Percentiles rank a stretch among this genome's conserved stretches.
These are phyloP conservation scores for Phalacrocorax carbo DNA, from an alignment of 2,113 vertebrate species.

Conservation along the genomic window DNA sequence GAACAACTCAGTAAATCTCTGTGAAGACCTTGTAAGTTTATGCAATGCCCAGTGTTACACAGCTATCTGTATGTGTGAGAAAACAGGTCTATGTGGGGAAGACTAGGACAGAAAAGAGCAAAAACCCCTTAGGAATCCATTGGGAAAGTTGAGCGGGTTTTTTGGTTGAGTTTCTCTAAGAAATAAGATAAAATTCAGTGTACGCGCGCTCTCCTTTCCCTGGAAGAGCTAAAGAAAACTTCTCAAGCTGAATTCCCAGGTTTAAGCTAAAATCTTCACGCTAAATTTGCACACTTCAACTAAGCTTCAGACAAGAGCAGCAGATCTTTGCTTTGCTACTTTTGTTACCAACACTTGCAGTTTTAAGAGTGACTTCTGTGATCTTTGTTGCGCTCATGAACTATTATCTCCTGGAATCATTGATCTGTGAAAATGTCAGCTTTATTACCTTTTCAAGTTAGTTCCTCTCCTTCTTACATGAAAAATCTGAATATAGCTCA, in stretches of 20 bases:
- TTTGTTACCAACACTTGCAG: not conserved
- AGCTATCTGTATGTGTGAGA: not conserved
- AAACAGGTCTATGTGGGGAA: not conserved
- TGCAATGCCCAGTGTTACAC: not conserved
- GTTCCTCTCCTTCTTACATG: not conserved
- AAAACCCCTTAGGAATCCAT: not conserved
- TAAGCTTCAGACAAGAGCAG: not conserved
- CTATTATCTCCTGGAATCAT: not conserved
- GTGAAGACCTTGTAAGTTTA: slow-evolving; percentile 86
- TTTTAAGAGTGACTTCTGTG: not conserved
- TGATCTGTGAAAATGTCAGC: not conserved
- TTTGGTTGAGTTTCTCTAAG: not conserved
- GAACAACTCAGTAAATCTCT: slow-evolving; percentile 70
- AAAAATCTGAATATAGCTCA: not conserved
- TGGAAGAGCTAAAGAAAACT: not conserved
- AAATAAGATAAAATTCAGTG: not conserved
- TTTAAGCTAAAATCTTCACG: not conserved
- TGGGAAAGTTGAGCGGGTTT: not conserved
- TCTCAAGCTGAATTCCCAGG: not conserved
- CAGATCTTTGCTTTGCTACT: not conserved
- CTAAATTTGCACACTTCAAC: not conserved
- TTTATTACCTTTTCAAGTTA: not conserved
- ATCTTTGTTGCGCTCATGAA: not conserved
- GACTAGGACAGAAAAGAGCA: not conserved
- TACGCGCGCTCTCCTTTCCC: not conserved